Evolutionary conservation across 1,140 invertebrate genomes (phyloP), one percentile per base, ranked within the genome.

Genomic region (Trigoniulus corallinus): DNA sequence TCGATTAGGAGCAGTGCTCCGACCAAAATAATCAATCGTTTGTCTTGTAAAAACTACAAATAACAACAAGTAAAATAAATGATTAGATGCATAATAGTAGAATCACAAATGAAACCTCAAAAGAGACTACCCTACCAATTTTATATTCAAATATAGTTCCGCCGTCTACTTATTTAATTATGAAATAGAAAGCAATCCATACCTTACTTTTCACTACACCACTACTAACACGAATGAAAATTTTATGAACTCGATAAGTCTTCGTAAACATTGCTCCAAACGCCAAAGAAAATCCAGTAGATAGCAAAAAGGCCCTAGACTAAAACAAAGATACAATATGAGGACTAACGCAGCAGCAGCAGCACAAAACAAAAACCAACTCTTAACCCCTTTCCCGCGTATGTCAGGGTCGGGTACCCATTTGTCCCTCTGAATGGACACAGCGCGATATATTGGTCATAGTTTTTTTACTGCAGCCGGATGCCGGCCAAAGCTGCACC

Each of bases 261-360:
- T 89, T 89, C 1, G 84, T 82, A 64, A 88, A 88, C 81, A 88
- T 88, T 4, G 84, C 86, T 22, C 86, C 86, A 61, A 88, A 89
- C 22, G 84, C 82, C 44, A 89, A 62, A 0, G 84, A 88, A 64
- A 88, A 88, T 24, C 84, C 86, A 29, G 82, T 81, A 12, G 84
- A 86, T n/a, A 89, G 68, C 25, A 89, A 69, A 67, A 85, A 88
- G 24, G 87, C 86, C 61, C 85, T 75, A 34, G 81, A 78, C 88
- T 93, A 34, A 34, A 34, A 34, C 15, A 34, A 34, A 34, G 29
- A 34, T 34, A 67, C n/a, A 69, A 70, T 50, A 54, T 65, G 67
- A 53, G 54, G 56, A 29, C 18, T 50, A 18, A 10, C 24, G 48
- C 51, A 39, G 23, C 7, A 7, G 48, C 51, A 42, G 12, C 20